Evolutionary conservation across 2,113 vertebrate species (phyloP).

Genomic region (Apeltes quadracus): DNA sequence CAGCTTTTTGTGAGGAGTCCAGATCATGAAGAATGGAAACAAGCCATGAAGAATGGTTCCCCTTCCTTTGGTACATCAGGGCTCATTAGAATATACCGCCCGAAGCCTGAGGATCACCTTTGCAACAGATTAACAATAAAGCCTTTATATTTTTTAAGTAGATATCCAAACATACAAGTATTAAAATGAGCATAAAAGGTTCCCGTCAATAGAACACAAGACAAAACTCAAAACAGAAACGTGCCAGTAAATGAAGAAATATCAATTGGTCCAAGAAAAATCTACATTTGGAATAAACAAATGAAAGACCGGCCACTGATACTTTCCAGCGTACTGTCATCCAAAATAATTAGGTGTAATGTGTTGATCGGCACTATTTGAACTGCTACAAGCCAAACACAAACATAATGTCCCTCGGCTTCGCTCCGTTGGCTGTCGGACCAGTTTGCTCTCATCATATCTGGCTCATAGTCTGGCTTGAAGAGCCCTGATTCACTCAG

Average conservation of each 20-base stretch:
- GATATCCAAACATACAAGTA: neutral
- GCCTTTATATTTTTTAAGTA: neutral
- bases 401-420: slow-evolving; percentile 6
- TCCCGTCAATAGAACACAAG: neutral
- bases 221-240: neutral
- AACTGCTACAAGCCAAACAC: slow-evolving; percentile 1
- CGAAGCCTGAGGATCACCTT: neutral
- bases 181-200: neutral
- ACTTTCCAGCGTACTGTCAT: neutral
- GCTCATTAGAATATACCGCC: neutral
- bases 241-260: neutral
- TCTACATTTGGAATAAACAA: slow-evolving; percentile 6
- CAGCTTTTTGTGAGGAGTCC: no score
- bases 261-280: neutral
- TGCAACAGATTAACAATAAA: neutral
- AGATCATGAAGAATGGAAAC: neutral
- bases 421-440: slow-evolving; percentile 16
- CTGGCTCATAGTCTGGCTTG: slow-evolving; percentile 8
- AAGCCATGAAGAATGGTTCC: neutral
- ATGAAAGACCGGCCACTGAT: neutral
- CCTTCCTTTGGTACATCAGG: neutral
- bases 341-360: neutral
- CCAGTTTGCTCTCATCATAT: slow-evolving; percentile 19
- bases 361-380: slow-evolving; percentile 4
- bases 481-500: neutral